phyloP scores from a whole-genome alignment of 2,888 invertebrate genomes.

The Maniola hyperantus region DNA sequence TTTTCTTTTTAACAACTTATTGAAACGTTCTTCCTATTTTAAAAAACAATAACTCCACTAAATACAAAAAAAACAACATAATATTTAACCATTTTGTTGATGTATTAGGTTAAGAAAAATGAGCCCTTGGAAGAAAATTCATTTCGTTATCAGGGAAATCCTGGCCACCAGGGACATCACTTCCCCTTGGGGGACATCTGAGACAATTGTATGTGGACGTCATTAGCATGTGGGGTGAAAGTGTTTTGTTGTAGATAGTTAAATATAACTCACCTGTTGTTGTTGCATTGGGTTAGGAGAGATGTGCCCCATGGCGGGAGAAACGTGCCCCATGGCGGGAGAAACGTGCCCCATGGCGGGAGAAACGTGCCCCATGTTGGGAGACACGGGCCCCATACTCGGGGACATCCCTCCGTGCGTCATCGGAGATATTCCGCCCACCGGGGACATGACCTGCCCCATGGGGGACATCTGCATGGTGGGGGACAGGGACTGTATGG shows the following conservation, averaged over 20 bases:
- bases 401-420: constrained; percentile 41
- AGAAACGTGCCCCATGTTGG: constrained; percentile 1
- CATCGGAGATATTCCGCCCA: constrained; percentile 39
- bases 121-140: constrained; percentile 40
- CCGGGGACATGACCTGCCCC: constrained; percentile 42
- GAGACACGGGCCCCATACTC: constrained; percentile 35
- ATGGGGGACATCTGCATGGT: constrained; percentile 33
- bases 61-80: too few relatives aligned
- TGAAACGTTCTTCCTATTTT: too few relatives aligned
- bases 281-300: constrained; percentile 28
- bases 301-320: constrained; percentile 34
- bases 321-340: constrained; percentile 46
- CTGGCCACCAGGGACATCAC: constrained; percentile 27
- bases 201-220: not conserved
- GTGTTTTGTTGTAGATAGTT: not conserved
- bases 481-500: constrained; percentile 31
- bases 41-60: too few relatives aligned
- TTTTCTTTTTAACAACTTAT: too few relatives aligned
- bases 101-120: constrained; percentile 37
- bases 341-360: constrained; percentile 44
- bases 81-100: constrained; percentile 25
- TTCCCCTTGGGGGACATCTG: constrained; percentile 10
- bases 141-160: constrained; percentile 41
- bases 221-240: not conserved
- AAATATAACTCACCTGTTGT: not conserved